Conservation (phyloP, 1,140 invertebrate genomes). For the Drosophila pallidifrons region DNA sequence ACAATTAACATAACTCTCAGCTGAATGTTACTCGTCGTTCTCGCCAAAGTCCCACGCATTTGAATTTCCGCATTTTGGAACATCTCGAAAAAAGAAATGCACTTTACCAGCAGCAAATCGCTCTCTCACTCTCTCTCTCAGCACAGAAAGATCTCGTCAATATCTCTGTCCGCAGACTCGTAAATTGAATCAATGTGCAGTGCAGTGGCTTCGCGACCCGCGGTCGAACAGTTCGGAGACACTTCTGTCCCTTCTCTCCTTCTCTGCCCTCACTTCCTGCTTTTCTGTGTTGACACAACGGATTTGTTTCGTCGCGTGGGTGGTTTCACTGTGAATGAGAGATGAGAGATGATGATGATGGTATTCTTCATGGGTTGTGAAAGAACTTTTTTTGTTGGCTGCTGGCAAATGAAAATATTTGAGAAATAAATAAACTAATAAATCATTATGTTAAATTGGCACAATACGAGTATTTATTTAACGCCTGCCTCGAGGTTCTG, state of each 20-base stretch:
- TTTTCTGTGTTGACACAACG: conserved; percentile 59
- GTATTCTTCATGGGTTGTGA: conserved; percentile 53
- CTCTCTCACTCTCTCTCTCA: background rate
- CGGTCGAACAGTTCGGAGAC: conserved; percentile 64
- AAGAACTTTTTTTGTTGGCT: conserved; percentile 57
- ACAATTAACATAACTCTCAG: conserved; percentile 79
- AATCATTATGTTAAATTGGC: conserved; percentile 82
- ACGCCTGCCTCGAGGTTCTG: conserved; percentile 49
- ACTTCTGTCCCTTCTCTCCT: conserved; percentile 17
- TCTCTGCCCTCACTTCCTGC: background rate
- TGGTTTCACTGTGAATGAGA: conserved; percentile 20
- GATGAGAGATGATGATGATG: conserved; percentile 21
- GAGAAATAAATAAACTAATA: conserved; percentile 78
- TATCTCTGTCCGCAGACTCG: conserved; percentile 64
- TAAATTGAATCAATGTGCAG: conserved; percentile 61
- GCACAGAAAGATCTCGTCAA: conserved; percentile 52
- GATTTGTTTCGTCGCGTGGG: conserved; percentile 66
- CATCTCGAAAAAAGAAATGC: conserved; percentile 30
- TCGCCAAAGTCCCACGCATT: conserved; percentile 53
- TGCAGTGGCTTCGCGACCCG: conserved; percentile 58
- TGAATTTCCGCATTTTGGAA: conserved; percentile 72
- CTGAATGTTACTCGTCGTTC: conserved; percentile 8
- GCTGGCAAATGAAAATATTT: conserved; percentile 67
- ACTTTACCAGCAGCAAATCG: conserved; percentile 10
- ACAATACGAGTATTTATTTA: conserved; percentile 68